These are phyloP conservation scores for Scaptomyza graminum DNA, from an alignment of 1,140 invertebrate species.

Conservation along the genomic window DNA sequence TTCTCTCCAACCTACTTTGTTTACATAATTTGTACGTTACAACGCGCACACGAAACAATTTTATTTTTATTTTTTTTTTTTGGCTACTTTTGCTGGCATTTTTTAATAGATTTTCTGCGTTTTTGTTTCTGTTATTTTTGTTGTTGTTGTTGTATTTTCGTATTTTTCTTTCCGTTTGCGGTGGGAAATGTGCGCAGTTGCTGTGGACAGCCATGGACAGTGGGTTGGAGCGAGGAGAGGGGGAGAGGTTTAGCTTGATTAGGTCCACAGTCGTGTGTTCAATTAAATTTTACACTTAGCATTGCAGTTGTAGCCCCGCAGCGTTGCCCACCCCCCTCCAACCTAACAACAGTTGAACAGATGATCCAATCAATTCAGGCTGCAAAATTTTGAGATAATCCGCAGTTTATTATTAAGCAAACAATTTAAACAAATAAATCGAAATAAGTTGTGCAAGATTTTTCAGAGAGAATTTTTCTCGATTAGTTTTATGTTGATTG, in stretches of 20 bases:
- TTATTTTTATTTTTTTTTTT: conserved; percentile 54
- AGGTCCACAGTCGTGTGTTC: conserved; percentile 51
- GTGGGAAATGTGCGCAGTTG: conserved; percentile 72
- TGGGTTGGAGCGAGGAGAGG: neutral
- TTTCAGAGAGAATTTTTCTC: conserved; percentile 50
- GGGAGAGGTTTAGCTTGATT: conserved; percentile 33
- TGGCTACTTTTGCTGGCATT: conserved; percentile 65
- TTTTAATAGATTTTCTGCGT: conserved; percentile 74
- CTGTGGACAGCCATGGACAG: conserved; percentile 23
- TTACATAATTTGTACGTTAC: conserved; percentile 82
- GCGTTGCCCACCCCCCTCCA: neutral
- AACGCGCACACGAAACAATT: conserved; percentile 70
- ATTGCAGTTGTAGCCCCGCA: conserved; percentile 39
- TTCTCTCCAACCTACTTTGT: conserved; percentile 46
- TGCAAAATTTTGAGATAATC: neutral
- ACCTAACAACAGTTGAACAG: neutral
- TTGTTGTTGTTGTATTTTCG: conserved; percentile 25
- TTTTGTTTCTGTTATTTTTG: conserved; percentile 12
- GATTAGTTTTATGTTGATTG: conserved; percentile 78
- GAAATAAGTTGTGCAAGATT: conserved; percentile 24
- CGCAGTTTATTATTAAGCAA: neutral
- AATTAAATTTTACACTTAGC: conserved; percentile 69
- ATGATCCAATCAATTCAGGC: conserved; percentile 13
- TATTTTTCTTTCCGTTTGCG: conserved; percentile 29
- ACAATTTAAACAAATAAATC: neutral